These are phyloP conservation scores for Podabrus alpinus DNA, from an alignment of 2,888 invertebrate species.

Conservation along the genomic window DNA sequence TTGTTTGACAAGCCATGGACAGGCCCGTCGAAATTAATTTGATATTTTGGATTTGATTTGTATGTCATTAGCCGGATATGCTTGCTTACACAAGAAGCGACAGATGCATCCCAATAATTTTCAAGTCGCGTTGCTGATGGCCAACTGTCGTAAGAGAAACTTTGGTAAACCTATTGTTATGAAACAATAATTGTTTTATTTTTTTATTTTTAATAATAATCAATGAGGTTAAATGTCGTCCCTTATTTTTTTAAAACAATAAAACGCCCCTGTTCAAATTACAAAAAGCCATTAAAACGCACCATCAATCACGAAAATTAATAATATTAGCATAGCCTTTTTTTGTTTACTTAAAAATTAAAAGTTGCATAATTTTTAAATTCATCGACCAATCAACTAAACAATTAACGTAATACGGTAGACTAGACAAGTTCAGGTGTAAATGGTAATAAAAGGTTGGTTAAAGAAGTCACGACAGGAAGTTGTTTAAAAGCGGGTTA, in stretches of 20 bases:
- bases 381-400: not conserved
- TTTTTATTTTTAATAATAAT: too few relatives aligned
- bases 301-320: not conserved
- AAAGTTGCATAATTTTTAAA: not conserved
- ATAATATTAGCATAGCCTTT: not conserved
- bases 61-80: not conserved
- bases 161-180: not conserved
- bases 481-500: not conserved
- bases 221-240: too few relatives aligned
- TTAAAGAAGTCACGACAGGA: not conserved
- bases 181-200: too few relatives aligned
- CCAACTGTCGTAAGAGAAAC: too few relatives aligned
- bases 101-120: not conserved
- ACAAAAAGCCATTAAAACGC: not conserved
- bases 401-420: not conserved
- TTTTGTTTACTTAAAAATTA: not conserved
- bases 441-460: not conserved
- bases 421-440: not conserved
- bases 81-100: not conserved
- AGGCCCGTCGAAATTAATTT: not conserved
- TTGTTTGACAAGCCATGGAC: not conserved
- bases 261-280: not conserved
- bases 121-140: too few relatives aligned
- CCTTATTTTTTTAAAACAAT: not conserved
- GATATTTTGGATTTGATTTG: not conserved